phyloP scores from a whole-genome alignment of 2,113 vertebrate species.

The Pipa parva region DNA sequence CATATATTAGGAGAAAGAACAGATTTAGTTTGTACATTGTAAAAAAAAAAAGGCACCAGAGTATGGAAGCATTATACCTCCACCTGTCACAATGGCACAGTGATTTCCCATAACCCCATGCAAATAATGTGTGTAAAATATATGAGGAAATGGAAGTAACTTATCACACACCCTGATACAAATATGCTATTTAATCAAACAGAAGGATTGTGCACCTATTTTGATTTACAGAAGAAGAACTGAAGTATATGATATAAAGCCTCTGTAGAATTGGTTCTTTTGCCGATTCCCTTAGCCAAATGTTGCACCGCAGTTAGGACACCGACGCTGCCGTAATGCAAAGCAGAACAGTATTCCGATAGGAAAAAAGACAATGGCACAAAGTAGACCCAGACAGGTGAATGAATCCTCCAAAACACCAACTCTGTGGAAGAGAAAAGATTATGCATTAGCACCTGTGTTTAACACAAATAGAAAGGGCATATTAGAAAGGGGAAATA shows the following conservation, averaged over 20 bases:
- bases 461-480: neutral
- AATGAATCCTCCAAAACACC: conserved; percentile 96
- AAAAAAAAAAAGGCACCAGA: conserved; percentile 58
- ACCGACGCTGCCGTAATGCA: conserved; percentile 88
- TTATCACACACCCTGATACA: conserved; percentile 61
- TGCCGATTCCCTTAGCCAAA: conserved; percentile 78
- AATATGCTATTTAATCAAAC: conserved; percentile 58
- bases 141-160: neutral
- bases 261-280: conserved; percentile 42
- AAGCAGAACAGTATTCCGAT: conserved; percentile 95
- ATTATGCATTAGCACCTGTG: no score
- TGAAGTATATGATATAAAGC: conserved; percentile 53
- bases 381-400: conserved; percentile 90
- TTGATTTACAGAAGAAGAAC: conserved; percentile 71
- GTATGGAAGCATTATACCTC: conserved; percentile 40
- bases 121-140: conserved; percentile 10
- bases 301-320: conserved; percentile 92
- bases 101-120: conserved; percentile 47
- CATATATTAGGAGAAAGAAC: conserved; percentile 3
- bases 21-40: conserved; percentile 56
- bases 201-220: conserved; percentile 65
- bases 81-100: conserved; percentile 49
- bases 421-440: conserved; percentile 69
- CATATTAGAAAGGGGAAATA: no score
- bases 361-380: conserved; percentile 94